A percentile compares a stretch with the other conserved stretches of the same genome.
phyloP scores from a whole-genome alignment of 2,113 vertebrate species.

The Vicugna pacos region DNA sequence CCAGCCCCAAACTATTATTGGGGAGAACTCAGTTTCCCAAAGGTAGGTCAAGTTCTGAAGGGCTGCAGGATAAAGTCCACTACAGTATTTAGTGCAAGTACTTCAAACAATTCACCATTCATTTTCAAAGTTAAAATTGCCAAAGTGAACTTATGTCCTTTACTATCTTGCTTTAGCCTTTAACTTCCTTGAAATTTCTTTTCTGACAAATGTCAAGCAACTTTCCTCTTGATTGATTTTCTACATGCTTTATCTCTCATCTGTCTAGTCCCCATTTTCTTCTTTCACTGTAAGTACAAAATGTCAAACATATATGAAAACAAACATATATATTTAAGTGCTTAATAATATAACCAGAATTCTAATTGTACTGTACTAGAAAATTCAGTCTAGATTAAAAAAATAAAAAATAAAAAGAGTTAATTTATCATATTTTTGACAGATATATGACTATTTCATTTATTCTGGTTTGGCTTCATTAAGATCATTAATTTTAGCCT shows the following conservation, averaged over 20 bases:
- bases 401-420: background rate
- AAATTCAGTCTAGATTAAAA: background rate
- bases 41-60: background rate
- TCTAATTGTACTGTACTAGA: background rate
- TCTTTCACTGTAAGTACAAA: slow-evolving; percentile 59
- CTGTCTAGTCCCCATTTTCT: background rate
- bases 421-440: background rate
- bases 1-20: background rate
- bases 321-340: background rate
- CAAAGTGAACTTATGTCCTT: slow-evolving; percentile 37
- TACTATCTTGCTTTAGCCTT: slow-evolving; percentile 64
- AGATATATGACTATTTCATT: background rate
- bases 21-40: background rate
- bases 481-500: background rate
- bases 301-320: slow-evolving; percentile 5
- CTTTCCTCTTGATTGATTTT: slow-evolving; percentile 62
- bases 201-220: slow-evolving; percentile 68
- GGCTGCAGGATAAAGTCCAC: background rate
- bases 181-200: slow-evolving; percentile 54
- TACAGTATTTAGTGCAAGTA: background rate
- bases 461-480: slow-evolving; percentile 22
- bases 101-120: slow-evolving; percentile 38
- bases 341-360: background rate
- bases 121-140: slow-evolving; percentile 53
- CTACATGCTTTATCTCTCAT: slow-evolving; percentile 44